Evolutionary conservation across 2,113 vertebrate genomes (phyloP).

Genomic region (Gobius niger): DNA sequence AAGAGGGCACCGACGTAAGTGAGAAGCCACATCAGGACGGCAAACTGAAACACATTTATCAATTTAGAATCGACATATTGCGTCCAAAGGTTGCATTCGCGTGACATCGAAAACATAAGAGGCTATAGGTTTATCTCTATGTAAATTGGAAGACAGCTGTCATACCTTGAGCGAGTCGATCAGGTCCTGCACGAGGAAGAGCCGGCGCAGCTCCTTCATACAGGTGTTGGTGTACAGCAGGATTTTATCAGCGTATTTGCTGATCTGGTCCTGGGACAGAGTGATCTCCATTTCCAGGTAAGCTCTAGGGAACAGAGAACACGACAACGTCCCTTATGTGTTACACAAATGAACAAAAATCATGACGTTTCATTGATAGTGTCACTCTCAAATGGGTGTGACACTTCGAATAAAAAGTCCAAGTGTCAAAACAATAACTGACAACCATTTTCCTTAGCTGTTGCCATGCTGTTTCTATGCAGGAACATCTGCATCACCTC

Average conservation of each 20-base stretch:
- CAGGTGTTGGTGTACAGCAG: conserved; percentile 92
- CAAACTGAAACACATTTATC: conserved; percentile 82
- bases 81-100: no score
- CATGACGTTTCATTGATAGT: neutral
- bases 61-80: neutral
- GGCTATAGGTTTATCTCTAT: no score
- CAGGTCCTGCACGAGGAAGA: conserved; percentile 97
- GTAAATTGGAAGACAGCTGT: no score
- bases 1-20: conserved; percentile 98
- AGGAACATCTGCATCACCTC: no score
- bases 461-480: no score
- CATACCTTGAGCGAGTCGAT: conserved; percentile 95
- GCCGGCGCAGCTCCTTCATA: conserved; percentile 92
- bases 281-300: conserved; percentile 95
- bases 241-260: conserved; percentile 95
- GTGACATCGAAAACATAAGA: no score
- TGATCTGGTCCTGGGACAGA: conserved; percentile 96
- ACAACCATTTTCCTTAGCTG: no score
- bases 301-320: conserved; percentile 71
- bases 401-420: no score
- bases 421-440: no score
- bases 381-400: neutral
- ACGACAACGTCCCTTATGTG: neutral
- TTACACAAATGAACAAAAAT: neutral
- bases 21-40: conserved; percentile 99